Evolutionary conservation across 2,797 vertebrate genomes (phyloP), one percentile per base, ranked within the genome.

Genomic region (Pseudomugil gertrudae): DNA sequence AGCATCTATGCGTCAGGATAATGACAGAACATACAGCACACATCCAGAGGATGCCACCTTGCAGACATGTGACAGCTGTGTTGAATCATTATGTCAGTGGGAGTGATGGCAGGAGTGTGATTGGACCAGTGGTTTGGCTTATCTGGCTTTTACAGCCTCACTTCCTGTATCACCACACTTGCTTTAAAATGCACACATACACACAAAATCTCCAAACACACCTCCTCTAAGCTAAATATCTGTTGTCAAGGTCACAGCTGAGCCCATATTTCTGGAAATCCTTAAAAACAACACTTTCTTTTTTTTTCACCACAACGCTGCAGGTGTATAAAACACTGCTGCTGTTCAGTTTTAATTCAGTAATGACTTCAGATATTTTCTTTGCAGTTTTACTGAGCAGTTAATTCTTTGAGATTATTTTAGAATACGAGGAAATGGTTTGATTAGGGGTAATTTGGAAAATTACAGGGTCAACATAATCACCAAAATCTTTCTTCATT

Each of bases 1-100:
- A n/a, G n/a, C 14, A 6, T 65, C 50, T 48, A 40, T 32, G 40
- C 11, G 5, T 9, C 32, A 66, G 52, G 56, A 55, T 43, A 38
- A 13, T 27, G 48, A 66, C 77, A 72, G 17, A 19, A 27, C 51
- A 27, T 21, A 36, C 40, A 58, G 57, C 54, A 54, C 38, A 63
- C 60, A 27, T 19, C 3, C 17, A 52, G 57, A 1, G 13, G 53
- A 27, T 61, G 63, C 38, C 40, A 14, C 62, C 33, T 24, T 27
- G 68, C 71, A 70, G 73, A 74, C 72, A 35, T 78, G 13, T 76
- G 87, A 80, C 83, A 71, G 83, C 75, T 79, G 24, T 62, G 63
- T 64, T 82, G 59, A 85, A 84, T 84, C 78, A 59, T 81, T 70
- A 58, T 85, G 79, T 84, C 88, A 80, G 75, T 67, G 79, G 80